Evolutionary conservation across 2,888 invertebrate genomes (phyloP), one percentile per base, ranked within the genome.

Genomic region (Leptinotarsa juncta): DNA sequence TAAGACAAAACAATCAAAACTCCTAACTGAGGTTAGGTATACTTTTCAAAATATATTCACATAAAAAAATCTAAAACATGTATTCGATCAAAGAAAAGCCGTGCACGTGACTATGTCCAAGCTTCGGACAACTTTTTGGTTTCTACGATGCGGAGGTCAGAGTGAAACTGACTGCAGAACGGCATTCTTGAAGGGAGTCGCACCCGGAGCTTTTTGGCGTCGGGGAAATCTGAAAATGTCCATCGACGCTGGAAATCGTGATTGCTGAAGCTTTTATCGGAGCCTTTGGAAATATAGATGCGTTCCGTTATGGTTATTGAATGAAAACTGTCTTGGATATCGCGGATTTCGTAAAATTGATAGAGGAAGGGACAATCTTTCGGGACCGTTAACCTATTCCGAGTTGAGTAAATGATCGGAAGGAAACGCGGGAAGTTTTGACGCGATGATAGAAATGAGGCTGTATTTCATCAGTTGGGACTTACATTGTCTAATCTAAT

Each of bases 211-310:
- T 66, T 74, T 71, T 74, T 69, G 71, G 71, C 57, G 65, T 74
- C 55, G 48, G 74, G 74, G 71, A 73, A 74, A 74, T 71, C 71
- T 65, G 49, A 71, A 71, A 74, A 49, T 68, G 68, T 66, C 73
- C 57, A 73, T 55, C 18, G 23, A 71, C 26, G 55, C 50, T 60
- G 53, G 48, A 62, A 23, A 65, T 67, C 67, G 68, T 62, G 65
- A 74, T 74, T 67, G 66, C 70, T 14, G 51, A n/a, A 69, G 68
- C 65, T 42, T 23, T 71, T 71, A 71, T 74, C 67, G 67, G 55
- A 70, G 67, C 60, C 32, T 70, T 26, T 32, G 65, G 48, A 74
- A 53, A 50, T 51, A 55, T 12, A 66, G 68, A 68, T 71, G 67
- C 68, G 67, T 70, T 74, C 48, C 62, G 60, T 69, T 69, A 69